Conservation (phyloP, 2,888 invertebrate genomes). For the Sisyra terminalis region DNA sequence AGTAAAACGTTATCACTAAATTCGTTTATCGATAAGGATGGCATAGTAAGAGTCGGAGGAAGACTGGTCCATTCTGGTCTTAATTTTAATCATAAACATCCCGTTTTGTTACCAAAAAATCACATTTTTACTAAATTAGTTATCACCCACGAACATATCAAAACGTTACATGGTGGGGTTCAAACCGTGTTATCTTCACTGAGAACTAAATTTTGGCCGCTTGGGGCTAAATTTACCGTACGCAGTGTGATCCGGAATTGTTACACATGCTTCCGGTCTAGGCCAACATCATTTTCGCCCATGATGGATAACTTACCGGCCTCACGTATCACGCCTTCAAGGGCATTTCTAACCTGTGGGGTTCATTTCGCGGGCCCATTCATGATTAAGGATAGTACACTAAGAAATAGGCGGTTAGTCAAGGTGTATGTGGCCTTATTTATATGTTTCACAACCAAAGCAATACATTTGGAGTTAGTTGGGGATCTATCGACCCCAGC, state of each 20-base stretch:
- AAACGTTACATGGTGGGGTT: constrained; percentile 8
- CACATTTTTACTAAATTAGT: background rate
- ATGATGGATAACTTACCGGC: constrained; percentile 3
- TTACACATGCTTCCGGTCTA: constrained; percentile 7
- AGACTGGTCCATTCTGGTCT: background rate
- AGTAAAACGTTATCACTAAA: background rate
- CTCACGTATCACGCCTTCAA: background rate
- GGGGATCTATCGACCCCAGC: constrained; percentile 16
- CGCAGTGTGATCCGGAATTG: constrained; percentile 9
- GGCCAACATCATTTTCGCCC: background rate
- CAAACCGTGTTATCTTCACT: constrained; percentile 6
- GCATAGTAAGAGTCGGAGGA: constrained; percentile 2
- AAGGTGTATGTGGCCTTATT: constrained; percentile 16
- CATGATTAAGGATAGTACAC: constrained; percentile 9
- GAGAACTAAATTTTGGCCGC: constrained; percentile 11
- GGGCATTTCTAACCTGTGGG: constrained; percentile 4
- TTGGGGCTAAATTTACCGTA: constrained; percentile 10
- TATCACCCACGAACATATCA: background rate
- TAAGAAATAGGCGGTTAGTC: constrained; percentile 6
- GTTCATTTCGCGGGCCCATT: constrained; percentile 13
- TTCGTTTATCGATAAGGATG: background rate
- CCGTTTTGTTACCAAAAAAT: background rate
- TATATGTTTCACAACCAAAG: constrained; percentile 18
- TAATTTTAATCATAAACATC: background rate
- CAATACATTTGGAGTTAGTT: constrained; percentile 19